Percentiles rank a stretch among this genome's conserved stretches.
These are phyloP conservation scores for Ganaspis sp. DNA, from an alignment of 1,140 invertebrate species.

Conservation along the genomic window DNA sequence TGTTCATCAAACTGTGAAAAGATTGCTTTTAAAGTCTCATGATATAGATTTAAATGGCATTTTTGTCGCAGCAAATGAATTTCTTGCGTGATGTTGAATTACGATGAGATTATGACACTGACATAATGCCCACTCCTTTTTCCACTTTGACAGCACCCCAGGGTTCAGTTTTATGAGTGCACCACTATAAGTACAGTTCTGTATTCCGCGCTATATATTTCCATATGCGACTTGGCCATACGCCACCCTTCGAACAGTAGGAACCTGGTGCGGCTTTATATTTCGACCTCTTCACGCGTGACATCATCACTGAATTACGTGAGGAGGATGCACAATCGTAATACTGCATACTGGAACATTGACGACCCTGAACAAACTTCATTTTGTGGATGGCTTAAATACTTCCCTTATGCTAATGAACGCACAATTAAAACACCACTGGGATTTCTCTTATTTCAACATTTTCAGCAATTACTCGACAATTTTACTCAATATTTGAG, in stretches of 20 bases:
- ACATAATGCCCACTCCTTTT: conserved; percentile 16
- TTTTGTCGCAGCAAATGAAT: background rate
- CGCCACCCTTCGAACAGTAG: conserved; percentile 51
- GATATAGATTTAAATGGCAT: background rate
- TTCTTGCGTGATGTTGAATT: background rate
- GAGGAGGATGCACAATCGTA: conserved; percentile 64
- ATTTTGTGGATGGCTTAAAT: conserved; percentile 22
- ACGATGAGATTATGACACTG: conserved; percentile 14
- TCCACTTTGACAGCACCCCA: background rate
- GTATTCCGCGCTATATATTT: conserved; percentile 54
- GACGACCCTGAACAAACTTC: conserved; percentile 49
- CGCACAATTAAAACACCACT: background rate
- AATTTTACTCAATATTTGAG: too few species aligned
- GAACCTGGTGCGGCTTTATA: conserved; percentile 70
- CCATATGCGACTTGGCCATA: conserved; percentile 57
- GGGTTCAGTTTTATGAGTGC: conserved; percentile 50
- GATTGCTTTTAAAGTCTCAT: background rate
- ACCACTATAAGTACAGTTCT: conserved; percentile 43
- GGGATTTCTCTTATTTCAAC: background rate
- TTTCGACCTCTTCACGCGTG: conserved; percentile 74
- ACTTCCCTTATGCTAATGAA: background rate
- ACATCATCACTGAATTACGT: conserved; percentile 76
- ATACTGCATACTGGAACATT: conserved; percentile 46
- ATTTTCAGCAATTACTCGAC: too few species aligned
- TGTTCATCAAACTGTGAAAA: background rate